phyloP scores from a whole-genome alignment of 2,113 vertebrate genomes.

The Semnopithecus entellus region DNA sequence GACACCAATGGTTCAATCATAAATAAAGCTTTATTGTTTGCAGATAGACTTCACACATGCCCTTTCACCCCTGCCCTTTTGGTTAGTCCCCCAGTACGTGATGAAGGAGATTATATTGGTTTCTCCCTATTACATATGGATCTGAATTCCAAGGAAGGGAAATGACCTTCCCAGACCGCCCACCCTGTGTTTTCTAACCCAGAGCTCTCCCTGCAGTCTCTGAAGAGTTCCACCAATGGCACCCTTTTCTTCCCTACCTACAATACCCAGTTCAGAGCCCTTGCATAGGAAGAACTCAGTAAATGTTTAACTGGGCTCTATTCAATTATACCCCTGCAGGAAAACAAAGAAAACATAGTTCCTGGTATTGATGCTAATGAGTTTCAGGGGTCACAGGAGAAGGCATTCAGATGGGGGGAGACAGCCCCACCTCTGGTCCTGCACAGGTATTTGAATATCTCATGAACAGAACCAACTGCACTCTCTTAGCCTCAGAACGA shows the following conservation, averaged over 20 bases:
- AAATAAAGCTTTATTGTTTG: neutral
- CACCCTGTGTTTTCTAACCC: neutral
- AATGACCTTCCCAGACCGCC: neutral
- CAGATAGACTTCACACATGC: neutral
- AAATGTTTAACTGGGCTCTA: neutral
- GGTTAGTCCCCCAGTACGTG: neutral
- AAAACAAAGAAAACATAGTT: neutral
- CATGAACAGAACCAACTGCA: neutral
- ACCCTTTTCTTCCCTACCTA: neutral
- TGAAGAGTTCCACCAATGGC: neutral
- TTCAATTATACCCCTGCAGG: neutral
- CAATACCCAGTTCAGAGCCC: neutral
- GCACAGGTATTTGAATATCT: neutral
- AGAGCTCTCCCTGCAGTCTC: neutral
- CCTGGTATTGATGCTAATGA: too few species aligned
- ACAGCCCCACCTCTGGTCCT: rapidly evolving
- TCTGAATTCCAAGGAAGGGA: neutral
- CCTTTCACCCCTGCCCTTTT: neutral
- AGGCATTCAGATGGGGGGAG: neutral
- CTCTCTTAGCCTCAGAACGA: neutral
- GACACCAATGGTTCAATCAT: neutral
- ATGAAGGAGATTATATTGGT: neutral
- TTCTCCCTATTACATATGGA: neutral
- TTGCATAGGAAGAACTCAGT: rapidly evolving
- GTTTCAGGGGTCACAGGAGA: neutral